Evolutionary conservation across 2,888 invertebrate species (phyloP), one percentile per base, ranked within the genome.

Genomic region (Sarcophaga carnaria): DNA sequence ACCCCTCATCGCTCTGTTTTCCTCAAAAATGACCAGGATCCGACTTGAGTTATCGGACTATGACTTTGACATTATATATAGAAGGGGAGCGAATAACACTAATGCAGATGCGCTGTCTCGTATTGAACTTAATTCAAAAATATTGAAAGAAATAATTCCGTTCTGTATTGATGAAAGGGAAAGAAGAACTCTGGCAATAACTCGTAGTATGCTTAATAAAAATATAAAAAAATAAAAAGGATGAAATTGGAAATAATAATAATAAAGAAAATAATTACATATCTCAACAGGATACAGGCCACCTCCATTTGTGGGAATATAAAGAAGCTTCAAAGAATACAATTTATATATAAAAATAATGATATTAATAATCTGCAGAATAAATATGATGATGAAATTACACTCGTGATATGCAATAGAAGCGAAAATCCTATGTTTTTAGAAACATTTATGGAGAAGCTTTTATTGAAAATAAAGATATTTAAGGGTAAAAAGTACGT

Each of bases 1-100:
- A 74, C 90, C 91, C 1, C 86, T 92, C 25, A n/a, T 67, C 14
- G 2, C 47, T 11, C 37, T 67, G 45, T 67, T 67, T n/a, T 67
- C 67, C 25, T 37, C 67, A 6, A 67, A 45, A 10, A 37, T 27
- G 25, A 67, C 67, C 14, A 12, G 67, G 20, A 67, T 67, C 17
- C 27, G 67, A 67, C 45, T 67, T 12, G 67, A 67, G 37, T 67
- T 67, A 67, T 67, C n/a, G 8, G 10, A 45, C 27, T 14, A 67
- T 67, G 14, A 45, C 45, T 37, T 67, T 37, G 17, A 49, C 47
- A 49, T 49, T 11, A 49, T 49, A 49, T 49, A 49, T 6, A 67
- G 14, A 85, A 90, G 22, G 80, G 80, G 87, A 49, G 64, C 12
- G 1, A 17, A 67, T 3, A 67, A 45, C 20, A 67, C 67, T 14